Conservation (phyloP, 2,888 invertebrate genomes). For the Agrypnus murinus region DNA sequence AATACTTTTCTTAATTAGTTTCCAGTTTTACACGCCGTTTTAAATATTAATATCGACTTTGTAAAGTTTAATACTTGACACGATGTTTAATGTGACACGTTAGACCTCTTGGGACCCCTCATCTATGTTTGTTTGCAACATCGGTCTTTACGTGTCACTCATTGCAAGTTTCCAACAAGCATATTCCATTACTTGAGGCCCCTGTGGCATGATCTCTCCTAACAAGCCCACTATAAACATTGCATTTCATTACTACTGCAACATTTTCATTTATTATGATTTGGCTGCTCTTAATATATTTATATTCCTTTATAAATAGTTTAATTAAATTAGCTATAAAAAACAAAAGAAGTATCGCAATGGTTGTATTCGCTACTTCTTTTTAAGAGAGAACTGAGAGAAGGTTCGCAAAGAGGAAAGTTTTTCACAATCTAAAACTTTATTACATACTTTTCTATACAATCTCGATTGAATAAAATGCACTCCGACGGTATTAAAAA, state of each 20-base stretch:
- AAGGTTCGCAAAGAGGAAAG: too few relatives aligned
- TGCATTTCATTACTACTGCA: conserved; percentile 46
- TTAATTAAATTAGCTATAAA: too few relatives aligned
- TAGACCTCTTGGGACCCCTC: conserved; percentile 23
- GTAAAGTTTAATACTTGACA: conserved; percentile 54
- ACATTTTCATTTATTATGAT: conserved; percentile 38
- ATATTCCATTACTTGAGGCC: conserved; percentile 55
- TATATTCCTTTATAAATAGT: too few relatives aligned
- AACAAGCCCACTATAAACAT: conserved; percentile 44
- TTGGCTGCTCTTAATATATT: background rate
- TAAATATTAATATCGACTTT: conserved; percentile 65
- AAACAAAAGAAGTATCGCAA: too few relatives aligned
- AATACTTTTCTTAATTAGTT: conserved; percentile 71
- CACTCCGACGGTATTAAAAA: too few relatives aligned
- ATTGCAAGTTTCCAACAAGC: conserved; percentile 55
- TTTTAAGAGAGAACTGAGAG: too few relatives aligned
- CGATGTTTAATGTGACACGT: conserved; percentile 47
- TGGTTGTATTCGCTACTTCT: too few relatives aligned
- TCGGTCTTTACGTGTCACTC: conserved; percentile 50
- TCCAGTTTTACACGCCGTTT: conserved; percentile 67
- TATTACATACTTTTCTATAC: too few relatives aligned
- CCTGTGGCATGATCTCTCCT: conserved; percentile 43
- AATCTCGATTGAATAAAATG: too few relatives aligned
- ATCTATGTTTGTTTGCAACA: conserved; percentile 36
- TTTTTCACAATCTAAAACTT: too few relatives aligned